These are phyloP conservation scores for Lamprotornis superbus DNA, from an alignment of 2,113 vertebrate species.

Conservation along the genomic window DNA sequence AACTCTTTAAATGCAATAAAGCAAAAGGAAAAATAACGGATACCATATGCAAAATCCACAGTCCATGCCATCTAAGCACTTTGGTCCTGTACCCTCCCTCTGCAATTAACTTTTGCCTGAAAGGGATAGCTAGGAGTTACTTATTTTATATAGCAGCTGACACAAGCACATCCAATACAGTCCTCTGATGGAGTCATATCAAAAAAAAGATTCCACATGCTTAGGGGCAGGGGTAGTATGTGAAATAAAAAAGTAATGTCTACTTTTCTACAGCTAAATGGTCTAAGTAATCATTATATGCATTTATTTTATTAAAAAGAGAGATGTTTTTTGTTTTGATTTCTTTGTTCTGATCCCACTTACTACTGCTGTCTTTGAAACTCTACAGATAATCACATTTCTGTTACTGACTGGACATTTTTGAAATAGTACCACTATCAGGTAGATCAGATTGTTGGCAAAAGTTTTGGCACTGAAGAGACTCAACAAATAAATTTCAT, in stretches of 20 bases:
- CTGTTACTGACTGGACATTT: slow-evolving; percentile 67
- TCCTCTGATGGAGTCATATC: not conserved
- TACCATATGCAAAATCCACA: not conserved
- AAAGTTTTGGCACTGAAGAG: slow-evolving; percentile 75
- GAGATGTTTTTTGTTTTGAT: not conserved
- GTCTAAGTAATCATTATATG: not conserved
- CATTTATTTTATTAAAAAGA: not conserved
- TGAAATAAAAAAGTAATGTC: not conserved
- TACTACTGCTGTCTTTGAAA: slow-evolving; percentile 42
- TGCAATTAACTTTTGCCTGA: not conserved
- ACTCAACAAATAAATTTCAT: slow-evolving; percentile 86
- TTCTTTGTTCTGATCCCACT: not conserved
- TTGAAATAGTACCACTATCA: slow-evolving; percentile 81
- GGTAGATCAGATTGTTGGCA: slow-evolving; percentile 78
- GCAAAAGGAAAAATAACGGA: not conserved
- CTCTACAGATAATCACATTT: slow-evolving; percentile 32
- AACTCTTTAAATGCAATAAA: not conserved
- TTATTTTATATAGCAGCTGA: not conserved
- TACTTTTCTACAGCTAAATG: not conserved
- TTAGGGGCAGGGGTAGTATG: not conserved
- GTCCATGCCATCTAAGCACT: not conserved
- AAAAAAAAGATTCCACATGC: not conserved
- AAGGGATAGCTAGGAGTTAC: not conserved
- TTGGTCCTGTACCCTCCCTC: not conserved
- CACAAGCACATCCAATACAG: not conserved